Conservation (phyloP, 2,797 vertebrate species). For the Prionace glauca region DNA sequence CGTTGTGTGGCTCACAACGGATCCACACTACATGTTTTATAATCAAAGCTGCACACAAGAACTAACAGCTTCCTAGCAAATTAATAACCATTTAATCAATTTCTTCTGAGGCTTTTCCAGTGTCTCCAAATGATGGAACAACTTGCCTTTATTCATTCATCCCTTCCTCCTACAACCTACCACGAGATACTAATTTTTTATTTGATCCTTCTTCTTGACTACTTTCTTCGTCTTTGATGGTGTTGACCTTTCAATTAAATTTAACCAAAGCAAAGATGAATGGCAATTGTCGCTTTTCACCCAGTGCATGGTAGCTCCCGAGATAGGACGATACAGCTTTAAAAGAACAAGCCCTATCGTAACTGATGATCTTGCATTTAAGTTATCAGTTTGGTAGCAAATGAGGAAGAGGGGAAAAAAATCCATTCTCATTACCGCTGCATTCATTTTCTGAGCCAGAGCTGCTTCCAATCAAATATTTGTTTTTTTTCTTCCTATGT, state of each 20-base stretch:
- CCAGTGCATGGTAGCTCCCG: not conserved
- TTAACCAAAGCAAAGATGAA: not conserved
- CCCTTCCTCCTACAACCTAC: not conserved
- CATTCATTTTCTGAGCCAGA: not conserved
- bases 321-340: not conserved
- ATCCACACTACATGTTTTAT: not conserved
- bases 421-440: not conserved
- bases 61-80: not conserved
- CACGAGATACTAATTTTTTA: not conserved
- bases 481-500: not conserved
- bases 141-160: not conserved
- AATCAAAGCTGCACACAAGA: not conserved
- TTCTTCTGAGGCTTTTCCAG: not conserved
- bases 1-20: not conserved
- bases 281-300: not conserved
- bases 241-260: not conserved
- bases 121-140: not conserved
- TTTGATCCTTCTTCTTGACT: not conserved
- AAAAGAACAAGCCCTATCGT: not conserved
- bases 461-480: not conserved
- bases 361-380: not conserved
- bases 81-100: not conserved
- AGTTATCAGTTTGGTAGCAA: not conserved
- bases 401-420: not conserved
- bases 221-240: not conserved